Conservation (phyloP, 1,140 invertebrate genomes). For the Zaprionus kolodkinae region DNA sequence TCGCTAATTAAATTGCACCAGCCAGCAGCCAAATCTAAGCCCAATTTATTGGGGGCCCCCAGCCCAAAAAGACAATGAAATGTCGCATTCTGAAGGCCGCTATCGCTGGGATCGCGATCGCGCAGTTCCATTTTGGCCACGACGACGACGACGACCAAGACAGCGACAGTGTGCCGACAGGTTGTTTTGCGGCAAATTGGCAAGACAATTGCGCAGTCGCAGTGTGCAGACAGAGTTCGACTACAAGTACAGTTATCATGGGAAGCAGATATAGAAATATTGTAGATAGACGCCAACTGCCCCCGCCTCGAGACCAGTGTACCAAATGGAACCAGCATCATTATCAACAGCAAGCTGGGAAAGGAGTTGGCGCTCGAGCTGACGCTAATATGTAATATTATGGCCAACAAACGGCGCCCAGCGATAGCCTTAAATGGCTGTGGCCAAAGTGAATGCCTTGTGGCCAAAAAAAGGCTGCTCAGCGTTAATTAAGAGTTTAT, state of each 20-base stretch:
- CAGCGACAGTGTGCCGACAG: slow-evolving; percentile 56
- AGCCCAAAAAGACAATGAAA: slow-evolving; percentile 70
- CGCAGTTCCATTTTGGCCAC: slow-evolving; percentile 67
- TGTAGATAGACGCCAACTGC: slow-evolving; percentile 27
- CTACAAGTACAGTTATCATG: slow-evolving; percentile 71
- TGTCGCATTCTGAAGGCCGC: slow-evolving; percentile 67
- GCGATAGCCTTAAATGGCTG: slow-evolving; percentile 71
- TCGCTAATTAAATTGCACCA: slow-evolving; percentile 79
- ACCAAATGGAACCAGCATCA: slow-evolving; percentile 63
- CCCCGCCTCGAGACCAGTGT: slow-evolving; percentile 35
- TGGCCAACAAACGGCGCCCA: slow-evolving; percentile 44
- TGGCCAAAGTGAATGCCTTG: slow-evolving; percentile 59
- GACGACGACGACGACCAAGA: neutral
- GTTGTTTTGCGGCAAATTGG: slow-evolving; percentile 71
- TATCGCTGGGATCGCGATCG: slow-evolving; percentile 55
- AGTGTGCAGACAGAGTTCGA: neutral
- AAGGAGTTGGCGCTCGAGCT: slow-evolving; percentile 33
- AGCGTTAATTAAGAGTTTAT: slow-evolving; percentile 77
- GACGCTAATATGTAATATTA: slow-evolving; percentile 37
- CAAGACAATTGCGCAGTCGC: slow-evolving; percentile 70
- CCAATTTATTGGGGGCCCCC: slow-evolving; percentile 41
- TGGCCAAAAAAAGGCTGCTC: slow-evolving; percentile 50
- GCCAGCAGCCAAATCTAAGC: slow-evolving; percentile 47
- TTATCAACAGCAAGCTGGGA: slow-evolving; percentile 62
- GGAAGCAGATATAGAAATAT: slow-evolving; percentile 51